Percentiles rank a stretch among this genome's conserved stretches.
phyloP scores from a whole-genome alignment of 2,113 vertebrate genomes.

The Macrotus californicus region DNA sequence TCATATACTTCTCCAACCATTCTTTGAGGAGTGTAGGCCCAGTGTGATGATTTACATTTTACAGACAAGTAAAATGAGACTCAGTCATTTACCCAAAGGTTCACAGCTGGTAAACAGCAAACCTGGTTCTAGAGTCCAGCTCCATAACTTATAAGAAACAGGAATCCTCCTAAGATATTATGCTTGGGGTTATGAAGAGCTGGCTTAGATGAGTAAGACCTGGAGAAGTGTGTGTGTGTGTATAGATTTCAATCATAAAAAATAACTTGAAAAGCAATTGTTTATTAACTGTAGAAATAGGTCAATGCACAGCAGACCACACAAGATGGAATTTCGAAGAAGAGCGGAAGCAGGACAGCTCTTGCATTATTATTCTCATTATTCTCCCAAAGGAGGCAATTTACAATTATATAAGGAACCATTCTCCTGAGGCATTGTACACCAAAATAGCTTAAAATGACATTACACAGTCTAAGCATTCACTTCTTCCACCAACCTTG shows the following conservation, averaged over 20 bases:
- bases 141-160: neutral
- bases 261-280: neutral
- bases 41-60: neutral
- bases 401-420: conserved; percentile 52
- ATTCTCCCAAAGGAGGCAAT: conserved; percentile 18
- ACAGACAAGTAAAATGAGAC: neutral
- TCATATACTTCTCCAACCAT: neutral
- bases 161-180: neutral
- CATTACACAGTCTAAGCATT: neutral
- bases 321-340: conserved; percentile 49
- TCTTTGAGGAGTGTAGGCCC: neutral
- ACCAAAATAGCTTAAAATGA: conserved; percentile 51
- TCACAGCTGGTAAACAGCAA: neutral
- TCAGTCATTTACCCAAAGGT: neutral
- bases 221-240: neutral
- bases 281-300: conserved; percentile 55
- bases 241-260: neutral
- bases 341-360: conserved; percentile 36
- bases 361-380: conserved; percentile 51
- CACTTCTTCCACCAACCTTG: neutral
- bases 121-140: neutral
- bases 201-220: neutral
- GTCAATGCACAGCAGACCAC: conserved; percentile 42
- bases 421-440: conserved; percentile 18
- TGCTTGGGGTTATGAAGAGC: neutral